Evolutionary conservation across 2,888 invertebrate species (phyloP), one percentile per base, ranked within the genome.

Genomic region (Malachius bipustulatus): DNA sequence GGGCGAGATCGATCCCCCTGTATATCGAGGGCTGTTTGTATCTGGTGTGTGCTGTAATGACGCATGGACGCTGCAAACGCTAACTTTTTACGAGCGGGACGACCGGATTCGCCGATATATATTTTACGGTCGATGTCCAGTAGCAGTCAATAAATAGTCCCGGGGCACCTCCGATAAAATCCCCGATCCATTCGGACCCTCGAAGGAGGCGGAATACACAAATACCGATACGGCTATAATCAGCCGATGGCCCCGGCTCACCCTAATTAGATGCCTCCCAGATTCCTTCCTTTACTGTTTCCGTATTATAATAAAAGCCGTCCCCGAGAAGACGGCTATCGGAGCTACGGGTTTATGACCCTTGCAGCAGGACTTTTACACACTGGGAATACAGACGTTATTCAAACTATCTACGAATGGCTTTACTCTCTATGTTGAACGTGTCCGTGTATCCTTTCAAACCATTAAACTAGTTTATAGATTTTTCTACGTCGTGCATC

Each of bases 71-170:
- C 26, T 19, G 36, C 30, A 32, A 37, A 32, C 49, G 57, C 55
- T 56, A 54, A 57, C 55, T 59, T 60, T 60, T 60, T 60, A 60
- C 60, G 57, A 59, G 33, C 40, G 39, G 37, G 38, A 49, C 55
- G 48, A 52, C 51, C 53, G 49, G 51, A 48, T 56, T 56, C 24
- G 24, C n/a, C 24, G 24, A 19, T 31, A 62, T 61, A 63, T 62
- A 60, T 62, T 62, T 61, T 63, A 63, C 61, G 58, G 60, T 50
- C 61, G 56, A 61, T 63, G 63, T 62, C 63, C 62, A 63, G 50
- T 53, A 51, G 56, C 54, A 56, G 63, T 63, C 62, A 61, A 62
- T 63, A 63, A 63, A 63, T 63, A 62, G 59, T 55, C 51, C 48
- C 48, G 46, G 48, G 47, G 47, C 52, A 54, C 55, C 55, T 55